A percentile compares a stretch with the other conserved stretches of the same genome.
phyloP scores from a whole-genome alignment of 1,140 invertebrate species.

The Delia radicum region DNA sequence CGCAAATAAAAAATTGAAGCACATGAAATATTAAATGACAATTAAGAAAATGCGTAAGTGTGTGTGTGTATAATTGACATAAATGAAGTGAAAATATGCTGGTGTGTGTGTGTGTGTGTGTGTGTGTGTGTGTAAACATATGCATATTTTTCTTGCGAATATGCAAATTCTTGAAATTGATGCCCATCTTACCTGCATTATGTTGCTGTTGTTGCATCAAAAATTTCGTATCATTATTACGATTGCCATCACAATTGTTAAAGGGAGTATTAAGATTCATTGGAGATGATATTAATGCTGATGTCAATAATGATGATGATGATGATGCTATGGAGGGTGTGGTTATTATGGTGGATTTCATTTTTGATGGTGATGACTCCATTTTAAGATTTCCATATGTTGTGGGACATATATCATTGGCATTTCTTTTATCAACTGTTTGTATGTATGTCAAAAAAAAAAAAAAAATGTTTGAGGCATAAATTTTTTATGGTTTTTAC shows the following conservation, averaged over 20 bases:
- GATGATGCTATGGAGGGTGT: not conserved
- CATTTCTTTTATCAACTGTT: conserved; percentile 51
- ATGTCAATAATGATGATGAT: no score
- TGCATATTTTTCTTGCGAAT: not conserved
- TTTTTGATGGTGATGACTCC: conserved; percentile 39
- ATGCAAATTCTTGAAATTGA: not conserved
- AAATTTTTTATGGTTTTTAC: conserved; percentile 17
- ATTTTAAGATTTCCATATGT: conserved; percentile 5
- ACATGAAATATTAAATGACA: no score
- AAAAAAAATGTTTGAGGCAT: no score
- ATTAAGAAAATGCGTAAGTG: no score
- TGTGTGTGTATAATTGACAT: no score
- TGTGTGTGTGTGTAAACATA: not conserved
- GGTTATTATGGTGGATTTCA: conserved; percentile 29
- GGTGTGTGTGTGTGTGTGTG: not conserved
- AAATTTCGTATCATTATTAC: conserved; percentile 44
- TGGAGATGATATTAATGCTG: not conserved
- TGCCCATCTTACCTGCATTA: conserved; percentile 1
- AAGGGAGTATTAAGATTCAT: not conserved
- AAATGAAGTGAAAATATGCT: no score
- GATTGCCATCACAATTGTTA: conserved; percentile 45
- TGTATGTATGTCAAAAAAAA: not conserved
- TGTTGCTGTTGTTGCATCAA: not conserved
- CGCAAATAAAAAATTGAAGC: no score
- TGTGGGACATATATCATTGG: conserved; percentile 43